Base-by-base conservation (phyloP, 1,140 invertebrate species). In the Acyrthosiphon pisum region DNA sequence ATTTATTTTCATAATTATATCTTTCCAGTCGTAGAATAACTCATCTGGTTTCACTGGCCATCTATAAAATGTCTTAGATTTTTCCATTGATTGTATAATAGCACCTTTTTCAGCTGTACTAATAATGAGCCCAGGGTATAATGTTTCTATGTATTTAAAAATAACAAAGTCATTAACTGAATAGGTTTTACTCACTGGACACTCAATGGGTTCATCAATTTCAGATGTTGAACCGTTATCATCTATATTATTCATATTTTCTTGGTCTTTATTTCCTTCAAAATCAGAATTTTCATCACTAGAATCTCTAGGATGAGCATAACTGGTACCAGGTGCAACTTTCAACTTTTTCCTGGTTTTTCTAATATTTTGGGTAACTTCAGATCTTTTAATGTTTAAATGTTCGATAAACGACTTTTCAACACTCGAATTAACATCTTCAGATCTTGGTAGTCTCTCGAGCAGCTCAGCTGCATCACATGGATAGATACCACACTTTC, bases 401-500 rank as follows among this genome's bases (percentile, higher is more conserved):
- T 53, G 50, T 18, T 60, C 35, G 23, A 90, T 53, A 41, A 53
- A 41, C 7, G n/a, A 35, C 6, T 60, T 23, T 53, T 90, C 50
- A 37, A 60, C 23, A 37, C 35, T 60, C 20, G 48, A 41, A 41
- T 37, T 60, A 37, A 37, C 23, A 60, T 90, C 35, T 37, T 20
- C 50, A 90, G 30, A n/a, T 44, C 60, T 35, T 60, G 35, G 50
- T 37, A 90, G 88, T 37, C 88, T 56, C 20, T 23, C n/a, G 41
- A 90, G 87, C n/a, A 94, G 37, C 94, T 93, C 93, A 41, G 93
- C 35, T 84, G 48, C 91, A 86, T 94, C 37, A 90, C 94, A 83
- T 48, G 94, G 94, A 87, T 84, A 56, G 35, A 94, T 94, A 30
- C 94, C 94, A 93, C 88, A 91, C 56, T 93, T 94, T 46, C 84